Conservation (phyloP, 92 coral and sea anemone species). For the Virgularia gustaviana region DNA sequence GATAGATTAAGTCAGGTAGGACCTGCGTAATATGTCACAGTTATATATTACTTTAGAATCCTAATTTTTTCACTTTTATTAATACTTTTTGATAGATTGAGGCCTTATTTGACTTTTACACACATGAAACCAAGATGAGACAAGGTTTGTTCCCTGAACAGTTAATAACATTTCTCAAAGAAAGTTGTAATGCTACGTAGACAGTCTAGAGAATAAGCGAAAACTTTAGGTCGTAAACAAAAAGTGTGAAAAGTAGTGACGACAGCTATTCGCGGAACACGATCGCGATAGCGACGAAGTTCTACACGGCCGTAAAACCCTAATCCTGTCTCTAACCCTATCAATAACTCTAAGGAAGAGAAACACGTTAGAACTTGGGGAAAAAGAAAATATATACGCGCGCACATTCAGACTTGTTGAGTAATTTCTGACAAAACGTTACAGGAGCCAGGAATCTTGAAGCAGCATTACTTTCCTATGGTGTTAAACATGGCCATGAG, state of each 20-base stretch:
- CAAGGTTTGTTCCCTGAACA: slow-evolving; percentile 59
- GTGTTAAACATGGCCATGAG: slow-evolving; percentile 88
- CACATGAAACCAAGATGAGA: slow-evolving; percentile 88
- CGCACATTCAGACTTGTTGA: background rate
- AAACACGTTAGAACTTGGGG: too few species aligned
- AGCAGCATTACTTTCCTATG: slow-evolving; percentile 74
- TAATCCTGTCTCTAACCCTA: too few species aligned
- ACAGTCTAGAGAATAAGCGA: too few species aligned
- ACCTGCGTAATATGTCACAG: background rate
- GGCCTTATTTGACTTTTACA: slow-evolving; percentile 81
- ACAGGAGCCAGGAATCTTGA: slow-evolving; percentile 81
- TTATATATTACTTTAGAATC: background rate
- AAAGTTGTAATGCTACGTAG: background rate
- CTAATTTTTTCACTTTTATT: background rate
- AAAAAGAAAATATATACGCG: too few species aligned
- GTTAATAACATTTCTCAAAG: background rate
- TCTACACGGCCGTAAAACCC: too few species aligned
- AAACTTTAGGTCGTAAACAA: too few species aligned
- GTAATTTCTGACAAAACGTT: background rate
- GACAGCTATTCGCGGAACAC: too few species aligned
- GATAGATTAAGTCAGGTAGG: slow-evolving; percentile 65
- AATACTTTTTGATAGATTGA: slow-evolving; percentile 60
- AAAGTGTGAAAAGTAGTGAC: too few species aligned
- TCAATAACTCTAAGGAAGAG: too few species aligned
- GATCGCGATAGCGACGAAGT: too few species aligned